These are phyloP conservation scores for Fragum sueziense DNA, from an alignment of 2,888 invertebrate species.

Conservation along the genomic window DNA sequence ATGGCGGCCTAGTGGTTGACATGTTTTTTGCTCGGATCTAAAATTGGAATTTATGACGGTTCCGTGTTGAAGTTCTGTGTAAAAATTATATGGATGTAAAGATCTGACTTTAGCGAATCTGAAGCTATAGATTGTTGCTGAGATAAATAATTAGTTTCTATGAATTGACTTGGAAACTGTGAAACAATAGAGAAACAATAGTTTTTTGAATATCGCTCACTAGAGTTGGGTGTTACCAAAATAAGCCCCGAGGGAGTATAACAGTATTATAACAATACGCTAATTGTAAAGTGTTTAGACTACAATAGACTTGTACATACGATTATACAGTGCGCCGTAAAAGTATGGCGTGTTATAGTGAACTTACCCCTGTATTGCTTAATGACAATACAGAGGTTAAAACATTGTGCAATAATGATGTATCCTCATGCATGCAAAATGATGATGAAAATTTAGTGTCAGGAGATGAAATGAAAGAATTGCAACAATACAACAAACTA, in stretches of 20 bases:
- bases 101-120: too few relatives aligned
- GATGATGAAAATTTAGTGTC: too few relatives aligned
- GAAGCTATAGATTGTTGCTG: too few relatives aligned
- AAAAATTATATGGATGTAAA: too few relatives aligned
- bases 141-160: too few relatives aligned
- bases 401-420: background rate
- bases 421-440: background rate
- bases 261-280: background rate
- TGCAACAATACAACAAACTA: background rate
- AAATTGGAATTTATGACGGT: too few relatives aligned
- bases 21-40: too few relatives aligned
- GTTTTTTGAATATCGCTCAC: background rate
- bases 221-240: background rate
- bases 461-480: background rate
- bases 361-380: background rate
- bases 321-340: background rate
- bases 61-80: too few relatives aligned
- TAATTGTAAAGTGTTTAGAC: background rate
- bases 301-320: background rate
- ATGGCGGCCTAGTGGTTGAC: too few relatives aligned
- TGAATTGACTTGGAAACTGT: too few relatives aligned
- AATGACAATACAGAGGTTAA: background rate
- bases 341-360: background rate
- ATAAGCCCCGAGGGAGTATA: too few relatives aligned
- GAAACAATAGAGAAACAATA: background rate